Evolutionary conservation across 2,888 invertebrate species (phyloP).

Genomic region (Pseudoips prasinana): DNA sequence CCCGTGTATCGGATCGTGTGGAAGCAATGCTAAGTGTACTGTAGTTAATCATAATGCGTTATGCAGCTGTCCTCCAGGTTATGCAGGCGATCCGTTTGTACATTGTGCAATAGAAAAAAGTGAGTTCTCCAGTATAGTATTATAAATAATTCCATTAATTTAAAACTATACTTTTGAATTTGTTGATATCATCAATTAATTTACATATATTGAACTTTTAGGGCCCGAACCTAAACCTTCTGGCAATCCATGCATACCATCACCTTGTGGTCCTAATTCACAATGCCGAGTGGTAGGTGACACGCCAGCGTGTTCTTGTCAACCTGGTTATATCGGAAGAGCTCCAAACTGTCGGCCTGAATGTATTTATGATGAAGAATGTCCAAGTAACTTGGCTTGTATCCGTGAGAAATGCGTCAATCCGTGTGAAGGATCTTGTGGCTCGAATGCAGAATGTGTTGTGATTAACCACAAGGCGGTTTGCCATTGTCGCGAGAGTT

Average conservation of each 20-base stretch:
- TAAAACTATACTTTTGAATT: too few species aligned
- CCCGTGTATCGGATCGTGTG: conserved; percentile 92
- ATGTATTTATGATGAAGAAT: conserved; percentile 92
- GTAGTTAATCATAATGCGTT: conserved; percentile 93
- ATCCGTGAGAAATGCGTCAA: conserved; percentile 90
- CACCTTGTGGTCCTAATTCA: conserved; percentile 92
- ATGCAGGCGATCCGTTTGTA: conserved; percentile 91
- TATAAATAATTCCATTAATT: conserved; percentile 3
- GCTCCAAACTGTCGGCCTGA: conserved; percentile 93
- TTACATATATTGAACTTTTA: too few species aligned
- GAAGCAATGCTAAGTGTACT: conserved; percentile 89
- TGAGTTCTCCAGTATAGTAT: conserved; percentile 64
- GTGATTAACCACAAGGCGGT: conserved; percentile 92
- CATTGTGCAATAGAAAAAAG: conserved; percentile 86
- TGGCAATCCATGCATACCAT: conserved; percentile 89
- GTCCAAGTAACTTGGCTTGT: conserved; percentile 91
- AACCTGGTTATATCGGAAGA: conserved; percentile 89
- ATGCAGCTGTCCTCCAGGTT: conserved; percentile 89
- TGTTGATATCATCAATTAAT: too few species aligned
- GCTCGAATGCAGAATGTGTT: conserved; percentile 88
- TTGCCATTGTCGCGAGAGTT: conserved; percentile 90
- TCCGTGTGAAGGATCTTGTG: conserved; percentile 93
- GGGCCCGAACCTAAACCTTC: conserved; percentile 79
- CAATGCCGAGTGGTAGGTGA: conserved; percentile 90
- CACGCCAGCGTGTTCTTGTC: conserved; percentile 90